phyloP scores from a whole-genome alignment of 1,140 invertebrate genomes.

The Daktulosphaira vitifoliae region DNA sequence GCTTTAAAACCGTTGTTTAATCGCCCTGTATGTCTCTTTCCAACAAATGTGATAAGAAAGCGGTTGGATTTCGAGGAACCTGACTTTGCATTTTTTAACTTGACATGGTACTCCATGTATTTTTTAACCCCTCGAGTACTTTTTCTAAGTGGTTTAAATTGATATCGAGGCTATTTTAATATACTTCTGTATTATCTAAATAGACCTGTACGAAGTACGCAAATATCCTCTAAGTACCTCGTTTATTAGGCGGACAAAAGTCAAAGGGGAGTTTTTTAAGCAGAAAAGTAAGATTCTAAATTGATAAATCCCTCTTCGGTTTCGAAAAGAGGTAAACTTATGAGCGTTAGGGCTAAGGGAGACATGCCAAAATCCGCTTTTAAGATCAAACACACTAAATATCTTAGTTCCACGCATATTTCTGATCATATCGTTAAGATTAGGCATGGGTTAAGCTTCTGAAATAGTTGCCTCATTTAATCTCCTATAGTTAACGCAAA shows the following conservation, averaged over 20 bases:
- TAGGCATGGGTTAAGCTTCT: background rate
- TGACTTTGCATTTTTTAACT: constrained; percentile 40
- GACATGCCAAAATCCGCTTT: too few species aligned
- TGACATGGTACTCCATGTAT: constrained; percentile 30
- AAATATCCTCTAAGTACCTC: too few species aligned
- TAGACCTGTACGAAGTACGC: background rate
- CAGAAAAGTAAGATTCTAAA: constrained; percentile 45
- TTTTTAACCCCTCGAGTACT: background rate
- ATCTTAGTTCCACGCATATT: too few species aligned
- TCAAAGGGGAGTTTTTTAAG: constrained; percentile 43
- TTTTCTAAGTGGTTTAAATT: too few species aligned
- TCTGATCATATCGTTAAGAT: background rate
- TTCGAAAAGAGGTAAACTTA: constrained; percentile 45
- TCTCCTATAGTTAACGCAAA: too few species aligned
- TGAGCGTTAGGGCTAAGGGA: constrained; percentile 39
- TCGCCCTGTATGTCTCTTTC: too few species aligned
- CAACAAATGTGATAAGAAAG: too few species aligned
- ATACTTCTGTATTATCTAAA: too few species aligned
- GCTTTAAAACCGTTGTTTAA: too few species aligned
- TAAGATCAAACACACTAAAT: too few species aligned
- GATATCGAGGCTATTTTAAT: background rate
- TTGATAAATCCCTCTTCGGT: constrained; percentile 43
- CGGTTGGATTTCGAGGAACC: constrained; percentile 32
- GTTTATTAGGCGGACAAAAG: too few species aligned
- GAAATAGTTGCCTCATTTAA: background rate